Percentiles rank a stretch among this genome's conserved stretches.
phyloP scores from a whole-genome alignment of 2,797 vertebrate genomes.

The Trematomus bernacchii region DNA sequence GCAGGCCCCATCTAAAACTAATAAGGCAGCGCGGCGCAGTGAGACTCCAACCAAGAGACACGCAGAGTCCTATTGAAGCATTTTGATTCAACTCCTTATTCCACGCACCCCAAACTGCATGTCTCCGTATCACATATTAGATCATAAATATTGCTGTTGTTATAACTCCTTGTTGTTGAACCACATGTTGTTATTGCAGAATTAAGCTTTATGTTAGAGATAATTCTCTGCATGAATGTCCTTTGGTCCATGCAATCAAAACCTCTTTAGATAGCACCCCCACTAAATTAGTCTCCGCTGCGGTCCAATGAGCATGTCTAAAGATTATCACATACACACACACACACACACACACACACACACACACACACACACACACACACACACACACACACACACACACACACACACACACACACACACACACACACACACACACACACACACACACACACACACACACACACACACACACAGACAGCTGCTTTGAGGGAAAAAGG shows the following conservation, averaged over 20 bases:
- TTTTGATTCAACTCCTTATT: conserved; percentile 29
- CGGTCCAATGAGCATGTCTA: conserved; percentile 54
- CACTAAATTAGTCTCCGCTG: conserved; percentile 55
- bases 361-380: conserved; percentile 15
- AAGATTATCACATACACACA: conserved; percentile 45
- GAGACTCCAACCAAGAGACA: conserved; percentile 27
- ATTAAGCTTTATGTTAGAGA: conserved; percentile 9
- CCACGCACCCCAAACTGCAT: neutral
- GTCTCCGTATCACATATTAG: neutral
- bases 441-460: conserved; percentile 49
- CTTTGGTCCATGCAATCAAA: conserved; percentile 33
- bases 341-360: conserved; percentile 31
- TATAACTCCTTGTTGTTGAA: conserved; percentile 19
- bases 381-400: conserved; percentile 33
- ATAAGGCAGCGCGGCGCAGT: conserved; percentile 44
- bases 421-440: conserved; percentile 28
- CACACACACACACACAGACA: conserved; percentile 36
- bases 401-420: conserved; percentile 18
- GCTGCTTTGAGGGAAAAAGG: conserved; percentile 57
- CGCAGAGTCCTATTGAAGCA: conserved; percentile 8
- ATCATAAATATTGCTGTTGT: conserved; percentile 8
- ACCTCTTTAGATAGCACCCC: conserved; percentile 36
- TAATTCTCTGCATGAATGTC: conserved; percentile 8
- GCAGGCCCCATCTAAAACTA: conserved; percentile 65
- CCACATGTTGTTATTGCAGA: conserved; percentile 15